Evolutionary conservation across 2,797 vertebrate species (phyloP), one percentile per base, ranked within the genome.

Genomic region (Urosaurus nigricauda): DNA sequence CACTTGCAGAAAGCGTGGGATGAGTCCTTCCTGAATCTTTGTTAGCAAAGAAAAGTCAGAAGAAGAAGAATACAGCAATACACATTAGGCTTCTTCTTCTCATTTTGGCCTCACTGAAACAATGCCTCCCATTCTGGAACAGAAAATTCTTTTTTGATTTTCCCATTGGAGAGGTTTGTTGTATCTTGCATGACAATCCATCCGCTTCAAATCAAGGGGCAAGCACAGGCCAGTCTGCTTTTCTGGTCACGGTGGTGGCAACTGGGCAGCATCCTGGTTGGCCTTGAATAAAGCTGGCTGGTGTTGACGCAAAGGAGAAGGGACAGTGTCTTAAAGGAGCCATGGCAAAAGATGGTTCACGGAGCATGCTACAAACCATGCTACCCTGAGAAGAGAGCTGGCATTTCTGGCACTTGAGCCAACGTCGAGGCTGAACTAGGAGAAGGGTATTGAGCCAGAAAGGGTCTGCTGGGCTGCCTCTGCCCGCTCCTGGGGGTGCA

Each of bases 301-400:
- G 35, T 56, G 37, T 53, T 60, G 79, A 51, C 26, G 56, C 37
- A 13, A 17, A 43, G 53, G 0, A 51, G 40, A 24, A 71, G 29
- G 63, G 60, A 9, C 65, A 70, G 65, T 58, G 14, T 58, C 17
- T 51, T 51, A 51, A 58, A 16, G 17, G 56, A 17, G 56, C 56
- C 14, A 4, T 68, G 2, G 7, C 35, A 37, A 26, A 26, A 8
- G 43, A 53, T 1, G 2, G 24, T 40, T 60, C 43, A 4, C 17
- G 8, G 40, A 43, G 11, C 24, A 26, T 19, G 51, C 51, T 32
- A 29, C 53, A 32, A 17, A 47, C 3, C 51, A 11, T 7, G 91
- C 91, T 73, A 85, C 92, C 83, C 91, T 56, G 80, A 92, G 91
- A 82, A 87, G 32, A 93, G 92, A 94, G 92, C 47, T 92, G 87